A percentile compares a stretch with the other conserved stretches of the same genome.
Evolutionary conservation across 2,113 vertebrate genomes (phyloP).

Genomic region (Excalfactoria chinensis): DNA sequence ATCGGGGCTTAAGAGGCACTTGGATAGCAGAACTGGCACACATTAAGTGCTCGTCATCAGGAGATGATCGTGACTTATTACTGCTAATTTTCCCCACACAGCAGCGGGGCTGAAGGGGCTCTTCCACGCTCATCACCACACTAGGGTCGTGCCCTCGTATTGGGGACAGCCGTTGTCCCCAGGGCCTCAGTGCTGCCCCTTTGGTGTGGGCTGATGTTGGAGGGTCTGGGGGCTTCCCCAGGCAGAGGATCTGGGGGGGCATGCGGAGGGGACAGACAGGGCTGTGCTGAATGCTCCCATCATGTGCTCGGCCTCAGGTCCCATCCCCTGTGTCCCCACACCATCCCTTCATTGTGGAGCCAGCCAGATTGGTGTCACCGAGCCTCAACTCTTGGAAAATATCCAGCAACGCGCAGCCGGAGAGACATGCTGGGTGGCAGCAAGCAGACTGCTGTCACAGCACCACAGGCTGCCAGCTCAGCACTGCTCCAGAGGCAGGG

Average conservation of each 20-base stretch:
- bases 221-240: background rate
- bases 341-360: background rate
- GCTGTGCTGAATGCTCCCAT: background rate
- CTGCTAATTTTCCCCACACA: conserved; percentile 27
- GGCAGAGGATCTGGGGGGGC: background rate
- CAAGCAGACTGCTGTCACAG: conserved; percentile 22
- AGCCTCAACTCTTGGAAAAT: background rate
- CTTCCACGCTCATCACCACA: background rate
- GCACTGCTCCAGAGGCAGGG: background rate
- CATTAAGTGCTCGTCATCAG: conserved; percentile 71
- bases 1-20: conserved; percentile 73
- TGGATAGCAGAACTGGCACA: conserved; percentile 69
- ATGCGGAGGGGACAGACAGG: background rate
- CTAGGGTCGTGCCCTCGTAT: background rate
- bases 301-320: background rate
- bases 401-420: conserved; percentile 7
- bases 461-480: background rate
- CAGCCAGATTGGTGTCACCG: conserved; percentile 12
- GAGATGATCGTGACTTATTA: conserved; percentile 74
- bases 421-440: conserved; percentile 37
- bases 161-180: background rate
- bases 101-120: background rate
- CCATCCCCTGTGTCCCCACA: background rate
- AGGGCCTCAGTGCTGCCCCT: background rate
- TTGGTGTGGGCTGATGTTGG: rapidly evolving